Base-by-base conservation (phyloP, 2,888 invertebrate genomes). In the Agelastica alni region DNA sequence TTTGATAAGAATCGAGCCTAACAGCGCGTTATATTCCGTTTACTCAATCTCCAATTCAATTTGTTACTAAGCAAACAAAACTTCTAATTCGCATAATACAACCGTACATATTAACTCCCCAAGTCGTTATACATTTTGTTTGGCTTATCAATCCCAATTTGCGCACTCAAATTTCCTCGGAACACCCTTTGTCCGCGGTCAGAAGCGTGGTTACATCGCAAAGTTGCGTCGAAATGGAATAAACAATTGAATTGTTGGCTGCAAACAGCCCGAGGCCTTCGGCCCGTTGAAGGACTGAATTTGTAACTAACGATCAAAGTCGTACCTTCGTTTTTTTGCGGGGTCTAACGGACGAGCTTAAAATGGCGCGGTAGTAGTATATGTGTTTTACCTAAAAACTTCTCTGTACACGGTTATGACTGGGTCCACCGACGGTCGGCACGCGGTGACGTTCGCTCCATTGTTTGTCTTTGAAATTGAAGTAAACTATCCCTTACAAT, bases 381-480 rank as follows among this genome's bases (percentile, higher is more conserved):
- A 16, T 16, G 2, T 3, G 7, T 16, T 2, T 16, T n/a, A 16
- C 14, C 9, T 7, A 10, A 31, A 3, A 0, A 14, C 14, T 2
- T 16, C 14, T 9, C 16, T 7, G 1, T 6, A 13, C 16, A 34
- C 16, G 34, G 44, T 45, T 28, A 22, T 53, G 51, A 13, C 32
- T 41, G 31, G 20, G 41, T 6, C 26, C n/a, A n/a, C n/a, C 31
- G 39, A 46, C 49, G 56, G 56, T 57, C 58, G 53, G 57, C 56
- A 51, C 36, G 45, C 37, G 46, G 31, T 30, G 18, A 39, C 47
- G 51, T 37, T 42, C 42, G 48, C 49, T 59, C n/a, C n/a, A 44
- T 41, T 67, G 65, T 66, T 67, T 65, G 58, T 62, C 61, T 66
- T 66, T 61, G 60, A 66, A 66, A 67, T 67, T 67, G 63, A 65